A percentile compares a stretch with the other conserved stretches of the same genome.
phyloP scores from a whole-genome alignment of 2,888 invertebrate species.

The Sceliomorpha sp. region DNA sequence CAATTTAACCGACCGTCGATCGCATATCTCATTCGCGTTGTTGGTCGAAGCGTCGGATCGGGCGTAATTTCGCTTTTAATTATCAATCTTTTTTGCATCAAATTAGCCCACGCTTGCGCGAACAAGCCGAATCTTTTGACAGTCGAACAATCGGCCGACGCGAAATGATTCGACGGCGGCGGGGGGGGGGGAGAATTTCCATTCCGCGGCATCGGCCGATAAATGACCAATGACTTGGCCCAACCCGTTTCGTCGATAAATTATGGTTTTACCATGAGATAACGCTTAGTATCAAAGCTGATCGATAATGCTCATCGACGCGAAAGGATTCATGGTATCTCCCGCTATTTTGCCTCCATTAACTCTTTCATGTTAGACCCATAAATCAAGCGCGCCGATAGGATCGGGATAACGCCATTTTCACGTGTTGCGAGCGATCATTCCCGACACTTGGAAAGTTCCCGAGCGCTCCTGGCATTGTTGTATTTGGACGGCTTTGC shows the following conservation, averaged over 20 bases:
- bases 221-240: constrained; percentile 41
- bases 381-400: constrained; percentile 68
- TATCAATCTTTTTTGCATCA: too few relatives aligned
- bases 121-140: too few relatives aligned
- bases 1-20: too few relatives aligned
- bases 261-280: constrained; percentile 54
- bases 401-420: constrained; percentile 64
- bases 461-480: constrained; percentile 27
- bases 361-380: constrained; percentile 68
- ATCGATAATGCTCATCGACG: constrained; percentile 70
- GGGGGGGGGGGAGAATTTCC: constrained; percentile 16
- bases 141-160: too few relatives aligned
- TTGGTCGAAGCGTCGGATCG: too few relatives aligned
- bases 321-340: constrained; percentile 69
- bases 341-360: constrained; percentile 73
- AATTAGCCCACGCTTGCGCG: too few relatives aligned
- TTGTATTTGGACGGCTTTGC: constrained; percentile 28
- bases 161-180: too few relatives aligned
- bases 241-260: constrained; percentile 60
- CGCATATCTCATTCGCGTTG: too few relatives aligned
- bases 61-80: too few relatives aligned
- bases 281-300: constrained; percentile 53
- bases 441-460: constrained; percentile 31
- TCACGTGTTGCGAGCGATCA: constrained; percentile 60
- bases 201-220: constrained; percentile 27